Conservation (phyloP, 2,113 vertebrate species). For the Pavo muticus region DNA sequence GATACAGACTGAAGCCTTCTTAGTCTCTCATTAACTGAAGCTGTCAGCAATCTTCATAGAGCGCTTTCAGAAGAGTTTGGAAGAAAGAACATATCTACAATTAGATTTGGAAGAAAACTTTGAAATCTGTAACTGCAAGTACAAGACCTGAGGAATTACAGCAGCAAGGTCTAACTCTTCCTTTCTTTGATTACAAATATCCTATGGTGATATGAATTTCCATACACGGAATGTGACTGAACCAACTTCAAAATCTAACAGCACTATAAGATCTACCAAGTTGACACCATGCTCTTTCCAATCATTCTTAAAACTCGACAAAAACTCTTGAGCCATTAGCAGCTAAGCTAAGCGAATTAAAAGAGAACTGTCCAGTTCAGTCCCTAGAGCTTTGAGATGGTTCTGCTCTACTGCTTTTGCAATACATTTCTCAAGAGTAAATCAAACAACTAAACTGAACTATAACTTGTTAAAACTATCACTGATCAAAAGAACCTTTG, state of each 20-base stretch:
- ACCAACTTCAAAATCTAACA: not conserved
- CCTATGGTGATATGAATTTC: rapidly evolving
- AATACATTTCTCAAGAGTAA: not conserved
- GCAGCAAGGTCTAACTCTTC: not conserved
- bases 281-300: rapidly evolving
- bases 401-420: not conserved
- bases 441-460: not conserved
- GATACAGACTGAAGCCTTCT: rapidly evolving
- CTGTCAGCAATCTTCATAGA: not conserved
- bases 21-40: not conserved
- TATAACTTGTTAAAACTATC: not conserved
- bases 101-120: not conserved
- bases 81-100: not conserved
- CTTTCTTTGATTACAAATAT: not conserved
- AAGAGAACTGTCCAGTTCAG: not conserved
- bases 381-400: not conserved
- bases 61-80: not conserved
- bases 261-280: not conserved
- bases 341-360: not conserved
- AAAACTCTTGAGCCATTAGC: not conserved
- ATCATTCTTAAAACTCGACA: not conserved
- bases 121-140: not conserved
- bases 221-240: not conserved
- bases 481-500: not conserved
- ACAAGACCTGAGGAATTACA: not conserved